Conservation (phyloP, 2,113 vertebrate species). For the Gila orcuttii region DNA sequence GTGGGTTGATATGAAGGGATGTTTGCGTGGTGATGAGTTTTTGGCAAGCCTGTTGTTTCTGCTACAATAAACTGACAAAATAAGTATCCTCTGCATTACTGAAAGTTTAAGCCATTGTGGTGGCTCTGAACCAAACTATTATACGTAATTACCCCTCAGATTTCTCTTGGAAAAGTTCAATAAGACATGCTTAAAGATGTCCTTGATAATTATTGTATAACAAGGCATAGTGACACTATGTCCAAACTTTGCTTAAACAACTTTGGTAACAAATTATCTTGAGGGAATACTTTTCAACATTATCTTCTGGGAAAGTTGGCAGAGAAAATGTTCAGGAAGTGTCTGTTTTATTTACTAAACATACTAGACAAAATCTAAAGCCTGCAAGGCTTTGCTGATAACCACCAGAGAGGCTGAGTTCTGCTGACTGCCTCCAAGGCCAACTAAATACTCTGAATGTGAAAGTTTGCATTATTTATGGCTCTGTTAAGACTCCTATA, state of each 20-base stretch:
- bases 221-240: not conserved
- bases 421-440: conserved; percentile 38
- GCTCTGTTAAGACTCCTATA: conserved; percentile 33
- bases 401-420: conserved; percentile 14
- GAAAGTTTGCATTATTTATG: conserved; percentile 45
- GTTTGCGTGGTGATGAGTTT: not conserved
- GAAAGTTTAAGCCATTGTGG: not conserved
- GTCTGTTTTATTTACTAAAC: conserved; percentile 44
- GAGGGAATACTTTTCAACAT: conserved; percentile 1
- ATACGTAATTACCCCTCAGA: not conserved
- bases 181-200: not conserved
- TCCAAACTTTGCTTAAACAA: not conserved
- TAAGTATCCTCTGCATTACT: conserved; percentile 8
- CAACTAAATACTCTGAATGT: conserved; percentile 16
- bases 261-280: not conserved
- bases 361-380: conserved; percentile 36
- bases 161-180: not conserved
- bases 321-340: conserved; percentile 24
- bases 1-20: not conserved
- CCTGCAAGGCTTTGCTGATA: conserved; percentile 3
- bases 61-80: not conserved
- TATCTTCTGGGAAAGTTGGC: conserved; percentile 33
- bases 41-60: conserved; percentile 3
- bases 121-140: conserved; percentile 1
- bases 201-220: not conserved